A percentile compares a stretch with the other conserved stretches of the same genome.
Conservation (phyloP, 2,888 invertebrate genomes). For the Lepeophtheirus nordmannii region DNA sequence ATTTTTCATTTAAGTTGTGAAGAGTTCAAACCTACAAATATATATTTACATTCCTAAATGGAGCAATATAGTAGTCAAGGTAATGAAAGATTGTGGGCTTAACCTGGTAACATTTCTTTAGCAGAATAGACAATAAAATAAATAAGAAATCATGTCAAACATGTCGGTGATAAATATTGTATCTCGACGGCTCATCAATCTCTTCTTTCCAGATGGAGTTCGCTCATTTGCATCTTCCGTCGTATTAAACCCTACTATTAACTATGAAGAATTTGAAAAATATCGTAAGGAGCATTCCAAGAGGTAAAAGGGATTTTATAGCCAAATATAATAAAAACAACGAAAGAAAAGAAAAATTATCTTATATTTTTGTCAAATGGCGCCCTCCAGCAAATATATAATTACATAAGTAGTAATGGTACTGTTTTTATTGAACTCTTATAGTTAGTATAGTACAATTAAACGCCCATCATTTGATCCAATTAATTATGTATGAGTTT, state of each 20-base stretch:
- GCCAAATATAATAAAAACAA: neutral
- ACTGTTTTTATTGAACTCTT: too few relatives aligned
- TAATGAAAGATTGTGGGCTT: neutral
- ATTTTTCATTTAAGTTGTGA: too few relatives aligned
- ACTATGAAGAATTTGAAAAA: neutral
- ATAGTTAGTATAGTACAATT: neutral
- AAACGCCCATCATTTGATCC: neutral
- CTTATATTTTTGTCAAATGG: too few relatives aligned
- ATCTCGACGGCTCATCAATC: neutral
- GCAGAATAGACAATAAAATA: neutral
- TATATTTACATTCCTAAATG: too few relatives aligned
- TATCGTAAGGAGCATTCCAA: neutral
- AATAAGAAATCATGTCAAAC: neutral
- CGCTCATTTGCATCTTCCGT: neutral
- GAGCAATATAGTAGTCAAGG: too few relatives aligned
- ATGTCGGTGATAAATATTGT: neutral
- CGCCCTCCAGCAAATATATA: too few relatives aligned
- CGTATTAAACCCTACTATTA: neutral
- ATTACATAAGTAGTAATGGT: too few relatives aligned
- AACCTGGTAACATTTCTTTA: neutral
- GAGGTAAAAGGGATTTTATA: conserved; percentile 1
- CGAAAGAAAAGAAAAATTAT: too few relatives aligned
- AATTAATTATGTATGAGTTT: neutral
- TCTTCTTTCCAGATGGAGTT: neutral
- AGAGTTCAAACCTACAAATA: too few relatives aligned